Percentiles rank a stretch among this genome's conserved stretches.
phyloP scores from a whole-genome alignment of 2,113 vertebrate genomes.

The Bufo bufo region DNA sequence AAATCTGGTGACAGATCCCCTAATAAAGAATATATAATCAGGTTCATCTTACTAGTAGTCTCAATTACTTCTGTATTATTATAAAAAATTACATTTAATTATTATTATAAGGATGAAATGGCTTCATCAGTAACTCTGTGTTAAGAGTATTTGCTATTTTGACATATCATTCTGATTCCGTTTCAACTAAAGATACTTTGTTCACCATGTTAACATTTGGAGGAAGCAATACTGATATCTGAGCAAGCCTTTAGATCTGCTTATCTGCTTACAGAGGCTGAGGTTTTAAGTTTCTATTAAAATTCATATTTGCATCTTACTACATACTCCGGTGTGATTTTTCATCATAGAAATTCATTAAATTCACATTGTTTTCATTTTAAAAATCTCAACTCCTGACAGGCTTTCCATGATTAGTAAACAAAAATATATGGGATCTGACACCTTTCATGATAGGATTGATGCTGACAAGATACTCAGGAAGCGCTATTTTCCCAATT shows the following conservation, averaged over 20 bases:
- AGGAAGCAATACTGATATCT: not conserved
- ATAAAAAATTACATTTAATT: no score
- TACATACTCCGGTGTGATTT: not conserved
- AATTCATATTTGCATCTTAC: conserved; percentile 37
- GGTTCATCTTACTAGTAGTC: no score
- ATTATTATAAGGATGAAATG: no score
- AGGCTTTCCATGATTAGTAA: conserved; percentile 2
- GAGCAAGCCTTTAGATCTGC: conserved; percentile 10
- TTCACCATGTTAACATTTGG: not conserved
- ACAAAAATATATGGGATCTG: conserved; percentile 39
- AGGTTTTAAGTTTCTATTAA: conserved; percentile 12
- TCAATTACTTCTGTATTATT: no score
- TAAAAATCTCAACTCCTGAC: conserved; percentile 2
- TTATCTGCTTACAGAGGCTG: conserved; percentile 8
- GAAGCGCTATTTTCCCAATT: not conserved
- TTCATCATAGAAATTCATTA: conserved; percentile 35
- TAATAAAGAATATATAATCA: no score
- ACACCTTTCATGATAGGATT: conserved; percentile 31
- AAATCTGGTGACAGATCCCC: no score
- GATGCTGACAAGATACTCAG: not conserved
- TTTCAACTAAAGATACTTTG: not conserved
- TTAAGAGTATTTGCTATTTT: not conserved
- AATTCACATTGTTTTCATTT: conserved; percentile 16
- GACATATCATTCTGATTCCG: not conserved
- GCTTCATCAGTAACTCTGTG: no score